phyloP scores from a whole-genome alignment of 2,113 vertebrate species.

The Ailurus styani region DNA sequence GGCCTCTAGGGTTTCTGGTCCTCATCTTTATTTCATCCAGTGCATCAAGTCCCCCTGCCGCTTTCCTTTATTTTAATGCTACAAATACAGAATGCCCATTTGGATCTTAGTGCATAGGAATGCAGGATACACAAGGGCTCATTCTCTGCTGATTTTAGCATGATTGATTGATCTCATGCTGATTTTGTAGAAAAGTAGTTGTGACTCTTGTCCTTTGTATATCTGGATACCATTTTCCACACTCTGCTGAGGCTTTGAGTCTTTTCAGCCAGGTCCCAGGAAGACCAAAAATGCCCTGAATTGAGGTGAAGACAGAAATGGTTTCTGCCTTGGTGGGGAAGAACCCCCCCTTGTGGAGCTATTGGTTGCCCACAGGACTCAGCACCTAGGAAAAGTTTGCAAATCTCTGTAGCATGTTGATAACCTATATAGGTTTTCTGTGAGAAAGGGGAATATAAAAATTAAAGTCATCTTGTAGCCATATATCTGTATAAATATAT shows the following conservation, averaged over 20 bases:
- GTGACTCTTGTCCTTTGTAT: not conserved
- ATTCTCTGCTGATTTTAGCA: not conserved
- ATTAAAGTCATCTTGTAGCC: not conserved
- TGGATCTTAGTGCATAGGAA: not conserved
- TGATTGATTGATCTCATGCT: no score
- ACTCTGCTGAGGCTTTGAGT: not conserved
- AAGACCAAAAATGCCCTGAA: not conserved
- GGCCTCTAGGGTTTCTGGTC: not conserved
- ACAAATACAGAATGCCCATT: not conserved
- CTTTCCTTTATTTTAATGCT: not conserved
- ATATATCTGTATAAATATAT: not conserved
- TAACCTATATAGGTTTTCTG: not conserved
- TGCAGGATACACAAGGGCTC: not conserved
- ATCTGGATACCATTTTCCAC: not conserved
- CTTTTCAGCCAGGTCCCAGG: not conserved
- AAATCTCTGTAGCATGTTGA: not conserved
- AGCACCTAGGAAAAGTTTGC: not conserved
- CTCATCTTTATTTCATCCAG: not conserved
- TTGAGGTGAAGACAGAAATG: not conserved
- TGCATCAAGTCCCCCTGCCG: rapidly evolving
- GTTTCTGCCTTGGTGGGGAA: not conserved
- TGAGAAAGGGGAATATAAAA: not conserved
- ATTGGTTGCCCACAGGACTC: not conserved
- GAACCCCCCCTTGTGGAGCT: not conserved
- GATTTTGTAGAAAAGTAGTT: not conserved